These are phyloP conservation scores for Bombus polaris DNA, from an alignment of 1,140 invertebrate genomes.

Conservation along the genomic window DNA sequence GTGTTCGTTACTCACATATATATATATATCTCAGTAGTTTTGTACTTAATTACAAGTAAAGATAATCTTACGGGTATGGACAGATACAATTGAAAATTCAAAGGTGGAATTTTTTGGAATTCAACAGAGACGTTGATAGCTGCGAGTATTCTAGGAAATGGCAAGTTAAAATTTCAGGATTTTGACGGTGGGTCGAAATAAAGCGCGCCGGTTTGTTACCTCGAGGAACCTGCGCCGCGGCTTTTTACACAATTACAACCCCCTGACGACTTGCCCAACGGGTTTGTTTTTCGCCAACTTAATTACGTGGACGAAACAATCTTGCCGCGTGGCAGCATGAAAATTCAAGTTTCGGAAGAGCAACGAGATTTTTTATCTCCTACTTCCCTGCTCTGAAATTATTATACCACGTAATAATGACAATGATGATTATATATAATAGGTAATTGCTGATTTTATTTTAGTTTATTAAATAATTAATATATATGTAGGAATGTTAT, in stretches of 20 bases:
- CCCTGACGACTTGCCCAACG: background rate
- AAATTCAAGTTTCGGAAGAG: background rate
- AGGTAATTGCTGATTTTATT: background rate
- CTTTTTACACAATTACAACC: conserved; percentile 31
- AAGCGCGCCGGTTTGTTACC: conserved; percentile 38
- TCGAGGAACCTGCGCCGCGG: background rate
- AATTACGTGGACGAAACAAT: conserved; percentile 44
- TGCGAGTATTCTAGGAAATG: too few relatives aligned
- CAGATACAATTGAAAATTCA: too few relatives aligned
- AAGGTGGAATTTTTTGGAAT: too few relatives aligned
- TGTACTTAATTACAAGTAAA: too few relatives aligned
- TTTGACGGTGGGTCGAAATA: conserved; percentile 3
- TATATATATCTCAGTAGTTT: too few relatives aligned
- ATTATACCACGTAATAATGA: background rate
- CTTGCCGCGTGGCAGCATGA: background rate
- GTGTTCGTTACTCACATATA: too few relatives aligned
- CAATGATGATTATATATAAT: background rate
- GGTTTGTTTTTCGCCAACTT: conserved; percentile 11
- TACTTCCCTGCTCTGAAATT: background rate
- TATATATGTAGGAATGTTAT: too few relatives aligned
- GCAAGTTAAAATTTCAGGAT: conserved; percentile 25
- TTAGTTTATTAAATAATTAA: background rate
- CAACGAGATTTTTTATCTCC: background rate
- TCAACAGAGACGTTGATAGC: too few relatives aligned
- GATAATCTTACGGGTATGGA: too few relatives aligned